Percentiles rank a stretch among this genome's conserved stretches.
phyloP scores from a whole-genome alignment of 2,888 invertebrate genomes.

The Drosophila subsilvestris region DNA sequence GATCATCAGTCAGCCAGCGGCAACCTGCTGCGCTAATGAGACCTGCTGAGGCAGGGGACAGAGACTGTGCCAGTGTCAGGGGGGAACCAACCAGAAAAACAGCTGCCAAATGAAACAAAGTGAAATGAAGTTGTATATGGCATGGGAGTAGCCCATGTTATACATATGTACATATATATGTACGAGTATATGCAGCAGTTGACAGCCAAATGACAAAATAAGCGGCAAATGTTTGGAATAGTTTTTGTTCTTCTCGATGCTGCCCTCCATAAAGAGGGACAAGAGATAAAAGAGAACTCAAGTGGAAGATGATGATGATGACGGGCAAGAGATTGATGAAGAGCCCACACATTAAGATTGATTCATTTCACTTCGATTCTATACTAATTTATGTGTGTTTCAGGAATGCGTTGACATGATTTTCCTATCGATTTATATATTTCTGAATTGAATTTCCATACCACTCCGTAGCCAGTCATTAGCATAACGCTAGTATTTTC shows the following conservation, averaged over 20 bases:
- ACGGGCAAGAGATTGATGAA: conserved; percentile 7
- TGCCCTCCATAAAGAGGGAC: not conserved
- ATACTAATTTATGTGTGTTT: not conserved
- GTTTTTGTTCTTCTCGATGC: conserved; percentile 46
- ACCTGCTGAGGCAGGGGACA: conserved; percentile 56
- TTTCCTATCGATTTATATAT: not conserved
- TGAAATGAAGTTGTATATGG: conserved; percentile 77
- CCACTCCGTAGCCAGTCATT: not conserved
- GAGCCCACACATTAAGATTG: conserved; percentile 18
- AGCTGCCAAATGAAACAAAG: conserved; percentile 62
- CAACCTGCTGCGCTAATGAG: conserved; percentile 79
- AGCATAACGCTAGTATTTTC: not conserved
- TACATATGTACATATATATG: not conserved
- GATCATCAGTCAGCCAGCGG: conserved; percentile 28
- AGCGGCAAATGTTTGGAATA: conserved; percentile 71
- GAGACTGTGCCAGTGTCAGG: conserved; percentile 4
- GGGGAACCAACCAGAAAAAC: conserved; percentile 31
- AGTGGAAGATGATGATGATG: conserved; percentile 11
- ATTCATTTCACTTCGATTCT: conserved; percentile 28
- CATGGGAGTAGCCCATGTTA: not conserved
- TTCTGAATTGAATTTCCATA: not conserved
- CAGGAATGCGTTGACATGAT: conserved; percentile 3
- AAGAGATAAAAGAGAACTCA: conserved; percentile 24
- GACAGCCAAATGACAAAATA: conserved; percentile 76
- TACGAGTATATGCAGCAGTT: conserved; percentile 58